Evolutionary conservation across 2,888 invertebrate genomes (phyloP).

Genomic region (Branchellion lobata): DNA sequence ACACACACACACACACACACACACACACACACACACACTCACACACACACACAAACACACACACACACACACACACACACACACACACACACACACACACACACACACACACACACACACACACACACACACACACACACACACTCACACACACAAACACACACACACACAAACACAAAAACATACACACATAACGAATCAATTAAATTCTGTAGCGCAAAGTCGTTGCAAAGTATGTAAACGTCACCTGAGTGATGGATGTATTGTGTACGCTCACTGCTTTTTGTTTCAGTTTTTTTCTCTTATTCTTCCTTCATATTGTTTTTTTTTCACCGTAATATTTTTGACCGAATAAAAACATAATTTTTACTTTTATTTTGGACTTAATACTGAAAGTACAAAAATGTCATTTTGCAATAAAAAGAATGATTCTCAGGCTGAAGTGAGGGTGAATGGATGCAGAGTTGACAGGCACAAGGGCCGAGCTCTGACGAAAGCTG

Average conservation of each 20-base stretch:
- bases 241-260: too few relatives aligned
- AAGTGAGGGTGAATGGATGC: too few relatives aligned
- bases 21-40: background rate
- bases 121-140: constrained; percentile 10
- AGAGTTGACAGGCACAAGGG: too few relatives aligned
- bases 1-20: too few relatives aligned
- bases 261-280: too few relatives aligned
- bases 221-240: too few relatives aligned
- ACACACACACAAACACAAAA: background rate
- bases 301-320: background rate
- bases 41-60: constrained; percentile 11
- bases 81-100: constrained; percentile 20
- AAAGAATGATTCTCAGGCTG: too few relatives aligned
- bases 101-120: constrained; percentile 16
- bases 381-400: too few relatives aligned
- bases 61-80: constrained; percentile 7
- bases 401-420: too few relatives aligned
- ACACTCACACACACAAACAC: constrained; percentile 7
- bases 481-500: too few relatives aligned
- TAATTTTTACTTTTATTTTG: background rate
- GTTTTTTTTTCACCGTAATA: constrained; percentile 17
- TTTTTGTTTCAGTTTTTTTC: constrained; percentile 5
- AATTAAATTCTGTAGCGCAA: too few relatives aligned
- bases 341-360: too few relatives aligned
- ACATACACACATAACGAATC: background rate